Base-by-base conservation (phyloP, 2,888 invertebrate species). In the Leucophenga maculata region DNA sequence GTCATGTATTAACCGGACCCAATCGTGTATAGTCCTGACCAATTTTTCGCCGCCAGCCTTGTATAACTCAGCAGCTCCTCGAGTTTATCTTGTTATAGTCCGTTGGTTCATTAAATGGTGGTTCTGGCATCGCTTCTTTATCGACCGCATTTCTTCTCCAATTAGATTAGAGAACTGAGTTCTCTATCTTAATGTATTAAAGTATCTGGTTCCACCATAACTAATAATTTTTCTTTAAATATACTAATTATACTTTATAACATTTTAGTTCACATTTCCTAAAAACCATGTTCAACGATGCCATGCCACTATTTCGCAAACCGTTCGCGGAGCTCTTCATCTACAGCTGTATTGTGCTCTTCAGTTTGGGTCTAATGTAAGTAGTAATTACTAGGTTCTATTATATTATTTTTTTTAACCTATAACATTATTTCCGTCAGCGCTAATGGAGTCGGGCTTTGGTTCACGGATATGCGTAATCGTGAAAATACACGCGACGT, bases 391-490 rank as follows among this genome's bases (percentile, higher is more conserved):
- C 22, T n/a, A 32, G 13, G 11, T n/a, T 26, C 13, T 8, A 0
- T 13, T 1, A 11, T 54, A 8, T 14, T 46, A 16, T 32, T 16
- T 39, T 50, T 18, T 18, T 39, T 32, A 64, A 11, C 16, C 6
- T 4, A 8, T 13, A n/a, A 50, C 14, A 18, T 18, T 16, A n/a
- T n/a, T 57, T 14, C 6, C 48, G 1, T 0, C 65, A 82, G 82
- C 3, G 77, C 80, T 2, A 77, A 82, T 54, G 82, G 81, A 0
- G 39, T 83, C 2, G 83, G 79, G 0, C 48, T 83, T 22, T 83
- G 83, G 83, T 82, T 46, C 14, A 75, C 81, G 0, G 69, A 76
- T 6, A 76, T 82, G 72, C 76, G 82, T 1, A 81, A 81, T 70
- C 73, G 78, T 1, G 6, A n/a, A 3, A 77, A 79, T 11, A 73